These are phyloP conservation scores for Stenchaetothrips biformis DNA, from an alignment of 2,888 invertebrate genomes.

Conservation along the genomic window DNA sequence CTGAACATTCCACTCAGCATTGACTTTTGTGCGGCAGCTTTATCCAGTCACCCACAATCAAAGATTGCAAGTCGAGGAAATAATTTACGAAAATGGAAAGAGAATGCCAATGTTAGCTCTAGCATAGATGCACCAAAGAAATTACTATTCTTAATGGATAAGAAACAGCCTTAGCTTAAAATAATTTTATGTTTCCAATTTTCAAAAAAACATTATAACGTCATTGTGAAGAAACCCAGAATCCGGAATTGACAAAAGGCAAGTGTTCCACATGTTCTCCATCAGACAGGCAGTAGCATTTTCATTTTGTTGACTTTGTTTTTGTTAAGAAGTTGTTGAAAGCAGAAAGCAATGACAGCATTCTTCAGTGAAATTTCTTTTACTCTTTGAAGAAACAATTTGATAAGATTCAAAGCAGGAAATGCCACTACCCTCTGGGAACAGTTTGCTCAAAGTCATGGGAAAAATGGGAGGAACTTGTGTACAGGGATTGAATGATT, in stretches of 20 bases:
- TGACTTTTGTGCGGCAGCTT: conserved; percentile 55
- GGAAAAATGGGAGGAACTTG: background rate
- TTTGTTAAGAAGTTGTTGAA: background rate
- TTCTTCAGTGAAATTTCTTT: background rate
- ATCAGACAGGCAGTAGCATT: conserved; percentile 6
- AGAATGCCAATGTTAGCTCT: conserved; percentile 21
- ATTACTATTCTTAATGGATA: no score
- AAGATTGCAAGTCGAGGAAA: conserved; percentile 12
- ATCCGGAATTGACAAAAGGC: no score
- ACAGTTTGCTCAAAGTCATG: background rate
- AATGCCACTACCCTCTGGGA: background rate
- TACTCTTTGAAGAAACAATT: background rate
- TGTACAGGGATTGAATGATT: background rate
- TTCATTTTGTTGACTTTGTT: background rate
- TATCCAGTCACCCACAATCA: background rate
- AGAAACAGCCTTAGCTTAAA: background rate
- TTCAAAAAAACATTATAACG: background rate
- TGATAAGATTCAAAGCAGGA: background rate
- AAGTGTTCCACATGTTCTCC: background rate
- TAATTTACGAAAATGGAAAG: conserved; percentile 2
- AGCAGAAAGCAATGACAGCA: background rate
- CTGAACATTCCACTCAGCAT: conserved; percentile 89
- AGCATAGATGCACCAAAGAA: background rate
- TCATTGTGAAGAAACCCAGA: background rate
- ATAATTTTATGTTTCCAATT: background rate